A percentile compares a stretch with the other conserved stretches of the same genome.
Evolutionary conservation across 2,888 invertebrate genomes (phyloP).

Genomic region (Agapetus fuscipes): DNA sequence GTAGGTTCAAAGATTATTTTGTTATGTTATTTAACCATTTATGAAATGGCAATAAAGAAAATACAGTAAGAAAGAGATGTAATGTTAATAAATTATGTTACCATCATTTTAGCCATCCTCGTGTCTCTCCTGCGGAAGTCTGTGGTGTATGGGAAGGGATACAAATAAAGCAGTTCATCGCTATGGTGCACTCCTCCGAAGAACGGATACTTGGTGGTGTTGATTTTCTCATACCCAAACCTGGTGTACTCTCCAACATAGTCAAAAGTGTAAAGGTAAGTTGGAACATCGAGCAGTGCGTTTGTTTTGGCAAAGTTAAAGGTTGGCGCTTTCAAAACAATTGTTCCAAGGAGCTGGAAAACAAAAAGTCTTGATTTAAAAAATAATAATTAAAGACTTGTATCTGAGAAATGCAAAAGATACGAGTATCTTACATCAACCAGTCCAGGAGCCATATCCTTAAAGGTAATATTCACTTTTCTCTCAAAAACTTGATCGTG

Average conservation of each 20-base stretch:
- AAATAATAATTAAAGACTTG: no score
- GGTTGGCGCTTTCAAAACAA: slow-evolving; percentile 37
- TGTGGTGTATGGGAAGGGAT: slow-evolving; percentile 33
- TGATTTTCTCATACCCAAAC: slow-evolving; percentile 35
- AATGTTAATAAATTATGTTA: no score
- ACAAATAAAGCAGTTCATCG: slow-evolving; percentile 51
- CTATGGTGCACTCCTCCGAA: slow-evolving; percentile 47
- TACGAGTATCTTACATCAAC: slow-evolving; percentile 43
- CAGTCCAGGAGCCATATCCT: slow-evolving; percentile 34
- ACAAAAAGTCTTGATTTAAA: background rate
- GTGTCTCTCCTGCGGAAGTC: slow-evolving; percentile 29
- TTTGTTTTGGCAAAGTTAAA: slow-evolving; percentile 32
- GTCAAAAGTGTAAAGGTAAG: slow-evolving; percentile 42
- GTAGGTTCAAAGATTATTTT: no score
- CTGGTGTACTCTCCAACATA: slow-evolving; percentile 34
- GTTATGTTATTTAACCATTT: no score
- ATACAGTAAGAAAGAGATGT: no score
- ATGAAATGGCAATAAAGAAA: no score
- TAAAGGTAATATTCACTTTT: slow-evolving; percentile 34
- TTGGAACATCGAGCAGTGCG: slow-evolving; percentile 26
- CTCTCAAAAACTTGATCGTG: slow-evolving; percentile 27
- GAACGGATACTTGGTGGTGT: slow-evolving; percentile 34
- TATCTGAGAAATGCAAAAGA: no score
- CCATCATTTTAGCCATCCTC: slow-evolving; percentile 35
- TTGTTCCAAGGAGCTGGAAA: slow-evolving; percentile 35